Conservation (phyloP, 2,888 invertebrate species). For the Calephelis perditalis region DNA sequence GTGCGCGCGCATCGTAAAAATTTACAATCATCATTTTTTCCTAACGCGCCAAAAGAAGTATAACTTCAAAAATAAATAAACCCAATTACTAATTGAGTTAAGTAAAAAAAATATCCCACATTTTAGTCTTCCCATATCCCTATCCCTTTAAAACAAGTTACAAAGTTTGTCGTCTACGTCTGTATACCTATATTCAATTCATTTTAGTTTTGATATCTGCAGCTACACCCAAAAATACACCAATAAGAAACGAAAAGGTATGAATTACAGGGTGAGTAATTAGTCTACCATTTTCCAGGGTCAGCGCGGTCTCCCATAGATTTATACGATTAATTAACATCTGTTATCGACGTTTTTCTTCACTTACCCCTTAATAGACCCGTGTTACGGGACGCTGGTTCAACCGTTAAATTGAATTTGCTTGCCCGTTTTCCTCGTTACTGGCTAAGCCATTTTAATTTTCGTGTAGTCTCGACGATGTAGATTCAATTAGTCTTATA, state of each 20-base stretch:
- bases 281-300: slow-evolving; percentile 9
- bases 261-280: slow-evolving; percentile 11
- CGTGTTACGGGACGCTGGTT: slow-evolving; percentile 44
- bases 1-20: too few species aligned
- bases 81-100: too few species aligned
- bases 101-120: too few species aligned
- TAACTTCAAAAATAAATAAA: too few species aligned
- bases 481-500: slow-evolving; percentile 15
- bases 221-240: too few species aligned
- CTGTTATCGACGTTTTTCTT: slow-evolving; percentile 67
- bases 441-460: slow-evolving; percentile 33
- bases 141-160: too few species aligned
- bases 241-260: not conserved
- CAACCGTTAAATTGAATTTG: slow-evolving; percentile 64
- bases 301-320: slow-evolving; percentile 36
- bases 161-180: too few species aligned
- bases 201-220: too few species aligned
- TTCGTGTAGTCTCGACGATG: slow-evolving; percentile 20
- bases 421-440: slow-evolving; percentile 37
- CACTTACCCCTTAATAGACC: slow-evolving; percentile 56
- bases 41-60: too few species aligned
- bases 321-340: slow-evolving; percentile 70
- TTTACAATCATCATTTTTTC: too few species aligned
- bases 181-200: too few species aligned
- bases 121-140: too few species aligned